Conservation (phyloP, 1,140 invertebrate genomes). For the Globodera rostochiensis region DNA sequence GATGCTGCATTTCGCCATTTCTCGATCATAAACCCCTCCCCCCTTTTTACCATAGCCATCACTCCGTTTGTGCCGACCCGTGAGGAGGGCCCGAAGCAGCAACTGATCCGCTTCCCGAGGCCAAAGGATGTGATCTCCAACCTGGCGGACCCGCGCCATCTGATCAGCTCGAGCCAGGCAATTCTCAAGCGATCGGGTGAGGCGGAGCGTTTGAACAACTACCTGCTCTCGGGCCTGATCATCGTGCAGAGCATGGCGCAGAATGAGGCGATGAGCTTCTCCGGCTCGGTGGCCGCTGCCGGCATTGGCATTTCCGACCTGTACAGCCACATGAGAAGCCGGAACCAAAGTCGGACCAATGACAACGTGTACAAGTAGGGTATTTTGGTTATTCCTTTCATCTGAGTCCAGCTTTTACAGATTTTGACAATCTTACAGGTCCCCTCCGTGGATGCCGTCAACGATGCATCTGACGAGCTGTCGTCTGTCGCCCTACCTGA, state of each 20-base stretch:
- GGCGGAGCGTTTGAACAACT: background rate
- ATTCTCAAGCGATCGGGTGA: background rate
- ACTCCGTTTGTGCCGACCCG: slow-evolving; percentile 20
- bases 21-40: background rate
- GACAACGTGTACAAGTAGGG: slow-evolving; percentile 28
- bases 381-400: background rate
- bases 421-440: slow-evolving; percentile 28
- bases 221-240: slow-evolving; percentile 20
- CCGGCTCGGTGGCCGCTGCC: background rate
- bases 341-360: slow-evolving; percentile 15
- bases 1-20: background rate
- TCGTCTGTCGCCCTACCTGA: slow-evolving; percentile 35
- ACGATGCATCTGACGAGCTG: slow-evolving; percentile 40
- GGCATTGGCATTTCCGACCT: slow-evolving; percentile 10
- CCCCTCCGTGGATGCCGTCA: slow-evolving; percentile 35
- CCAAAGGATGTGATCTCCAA: slow-evolving; percentile 14
- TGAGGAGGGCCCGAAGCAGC: slow-evolving; percentile 17
- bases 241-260: slow-evolving; percentile 13
- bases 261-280: slow-evolving; percentile 7
- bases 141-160: slow-evolving; percentile 16
- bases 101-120: slow-evolving; percentile 9
- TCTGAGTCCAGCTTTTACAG: background rate
- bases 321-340: slow-evolving; percentile 8
- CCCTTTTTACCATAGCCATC: slow-evolving; percentile 3
- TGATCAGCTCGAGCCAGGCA: slow-evolving; percentile 28